phyloP scores from a whole-genome alignment of 1,140 invertebrate genomes.

The Drosophila subpulchrella region DNA sequence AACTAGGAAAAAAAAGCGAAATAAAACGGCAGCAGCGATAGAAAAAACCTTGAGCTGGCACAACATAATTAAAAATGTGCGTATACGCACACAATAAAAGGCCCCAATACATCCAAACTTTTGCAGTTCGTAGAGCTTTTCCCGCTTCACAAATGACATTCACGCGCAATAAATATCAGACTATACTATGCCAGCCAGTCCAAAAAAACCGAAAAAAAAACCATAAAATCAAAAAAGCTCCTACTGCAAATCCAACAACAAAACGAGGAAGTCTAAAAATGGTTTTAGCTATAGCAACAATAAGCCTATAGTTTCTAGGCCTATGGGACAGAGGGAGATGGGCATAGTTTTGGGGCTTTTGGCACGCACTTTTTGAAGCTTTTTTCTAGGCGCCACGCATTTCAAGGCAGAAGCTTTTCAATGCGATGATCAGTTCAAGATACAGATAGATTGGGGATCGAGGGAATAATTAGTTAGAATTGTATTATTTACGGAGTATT shows the following conservation, averaged over 20 bases:
- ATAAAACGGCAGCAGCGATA: constrained; percentile 56
- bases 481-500: neutral
- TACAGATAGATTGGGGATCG: constrained; percentile 11
- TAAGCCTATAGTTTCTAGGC: constrained; percentile 18
- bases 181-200: constrained; percentile 15
- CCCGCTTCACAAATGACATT: constrained; percentile 75
- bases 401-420: constrained; percentile 20
- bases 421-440: constrained; percentile 20
- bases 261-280: constrained; percentile 73
- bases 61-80: constrained; percentile 83
- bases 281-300: constrained; percentile 40
- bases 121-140: constrained; percentile 76
- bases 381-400: constrained; percentile 30
- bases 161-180: constrained; percentile 76
- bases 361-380: constrained; percentile 37
- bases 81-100: constrained; percentile 56
- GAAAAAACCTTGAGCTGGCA: constrained; percentile 81
- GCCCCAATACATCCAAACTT: constrained; percentile 23
- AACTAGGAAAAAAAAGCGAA: constrained; percentile 26
- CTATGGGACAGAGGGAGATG: constrained; percentile 30
- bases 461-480: neutral
- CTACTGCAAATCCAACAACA: constrained; percentile 70
- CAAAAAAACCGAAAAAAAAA: constrained; percentile 24
- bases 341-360: constrained; percentile 20
- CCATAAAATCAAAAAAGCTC: constrained; percentile 64